A percentile compares a stretch with the other conserved stretches of the same genome.
phyloP scores from a whole-genome alignment of 2,113 vertebrate genomes.

The Clarias batrachus region DNA sequence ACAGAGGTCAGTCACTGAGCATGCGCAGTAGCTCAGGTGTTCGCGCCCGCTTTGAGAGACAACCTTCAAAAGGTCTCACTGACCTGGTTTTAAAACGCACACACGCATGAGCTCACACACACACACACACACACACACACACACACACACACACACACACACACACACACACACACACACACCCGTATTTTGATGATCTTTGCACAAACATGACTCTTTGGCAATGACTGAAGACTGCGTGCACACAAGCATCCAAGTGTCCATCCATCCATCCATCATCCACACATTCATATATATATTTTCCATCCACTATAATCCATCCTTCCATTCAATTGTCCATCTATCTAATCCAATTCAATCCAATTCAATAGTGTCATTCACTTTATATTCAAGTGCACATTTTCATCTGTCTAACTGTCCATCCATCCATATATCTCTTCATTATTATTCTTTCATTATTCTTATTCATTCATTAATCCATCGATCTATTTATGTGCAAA shows the following conservation, averaged over 20 bases:
- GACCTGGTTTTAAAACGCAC: background rate
- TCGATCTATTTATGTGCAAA: background rate
- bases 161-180: background rate
- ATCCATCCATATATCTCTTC: background rate
- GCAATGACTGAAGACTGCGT: too few species aligned
- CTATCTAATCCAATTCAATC: too few species aligned
- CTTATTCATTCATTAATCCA: background rate
- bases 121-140: background rate
- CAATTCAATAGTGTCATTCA: too few species aligned
- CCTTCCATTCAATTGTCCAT: background rate
- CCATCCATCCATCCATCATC: background rate
- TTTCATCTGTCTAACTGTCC: background rate
- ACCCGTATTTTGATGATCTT: background rate
- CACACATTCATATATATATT: background rate
- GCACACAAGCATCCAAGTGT: too few species aligned
- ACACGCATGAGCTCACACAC: background rate
- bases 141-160: background rate
- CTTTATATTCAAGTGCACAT: too few species aligned
- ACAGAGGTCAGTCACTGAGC: conserved; percentile 48
- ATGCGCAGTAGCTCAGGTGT: conserved; percentile 41
- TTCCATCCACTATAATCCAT: background rate
- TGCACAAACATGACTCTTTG: background rate
- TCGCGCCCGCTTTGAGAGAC: conserved; percentile 40
- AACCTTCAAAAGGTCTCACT: conserved; percentile 21
- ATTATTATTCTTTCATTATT: background rate